Evolutionary conservation across 2,888 invertebrate genomes (phyloP).

Genomic region (Polyommatus iphigenia): DNA sequence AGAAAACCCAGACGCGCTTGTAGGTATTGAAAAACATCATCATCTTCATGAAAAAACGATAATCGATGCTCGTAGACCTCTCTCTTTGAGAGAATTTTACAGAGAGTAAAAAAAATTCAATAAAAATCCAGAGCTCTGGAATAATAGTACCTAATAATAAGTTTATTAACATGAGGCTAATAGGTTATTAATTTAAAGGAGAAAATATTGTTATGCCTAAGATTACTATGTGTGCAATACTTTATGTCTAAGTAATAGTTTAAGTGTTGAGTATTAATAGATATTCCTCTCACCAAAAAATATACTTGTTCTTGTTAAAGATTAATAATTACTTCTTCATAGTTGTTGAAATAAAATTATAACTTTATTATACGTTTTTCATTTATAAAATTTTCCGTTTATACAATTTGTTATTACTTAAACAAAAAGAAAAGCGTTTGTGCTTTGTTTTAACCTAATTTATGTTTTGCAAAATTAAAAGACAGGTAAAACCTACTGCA

Average conservation of each 20-base stretch:
- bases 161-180: background rate
- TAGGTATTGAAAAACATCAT: constrained; percentile 7
- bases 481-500: too few species aligned
- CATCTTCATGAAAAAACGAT: background rate
- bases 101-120: background rate
- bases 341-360: background rate
- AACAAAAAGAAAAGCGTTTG: too few species aligned
- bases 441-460: too few species aligned
- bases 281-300: background rate
- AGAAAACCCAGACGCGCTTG: background rate
- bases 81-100: background rate
- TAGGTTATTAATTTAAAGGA: background rate
- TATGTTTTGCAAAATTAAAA: too few species aligned
- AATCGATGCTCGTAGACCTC: background rate
- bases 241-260: background rate
- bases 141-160: background rate
- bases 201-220: background rate
- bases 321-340: too few species aligned
- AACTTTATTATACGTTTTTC: background rate
- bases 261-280: background rate
- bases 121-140: background rate
- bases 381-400: too few species aligned
- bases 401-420: too few species aligned
- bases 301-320: background rate
- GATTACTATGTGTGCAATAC: background rate